Base-by-base conservation (phyloP, 1,140 invertebrate species). In the Drosophila busckii region DNA sequence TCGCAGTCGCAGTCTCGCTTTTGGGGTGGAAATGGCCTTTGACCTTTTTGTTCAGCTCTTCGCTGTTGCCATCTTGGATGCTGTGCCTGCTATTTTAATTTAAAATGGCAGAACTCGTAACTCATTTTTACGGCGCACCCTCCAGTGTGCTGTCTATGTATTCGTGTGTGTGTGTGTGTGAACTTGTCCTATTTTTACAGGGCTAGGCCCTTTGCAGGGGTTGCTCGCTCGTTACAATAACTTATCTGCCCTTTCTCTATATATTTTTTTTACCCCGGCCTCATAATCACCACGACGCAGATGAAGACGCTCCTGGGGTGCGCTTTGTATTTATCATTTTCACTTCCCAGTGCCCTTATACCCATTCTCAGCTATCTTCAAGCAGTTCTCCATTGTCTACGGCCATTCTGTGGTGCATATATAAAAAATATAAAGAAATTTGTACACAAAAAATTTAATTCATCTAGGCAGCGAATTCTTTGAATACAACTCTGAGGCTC, bases 21-120 rank as follows among this genome's bases (percentile, higher is more conserved):
- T n/a, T n/a, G 42, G 83, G 83, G 83, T 85, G 76, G 75, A 75
- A 83, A 53, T 54, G 59, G 71, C 65, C 80, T 84, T 78, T 84
- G 71, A 84, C 80, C 80, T 73, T 78, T 63, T 83, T 66, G 48
- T 29, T 31, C 31, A 34, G 20, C 20, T 44, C 40, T 31, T 28
- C 40, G 12, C 9, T 42, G 13, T 50, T 41, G 20, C 31, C 25
- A 29, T 29, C 9, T 28, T 73, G 63, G 60, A 70, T 35, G 58
- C 61, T 63, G 56, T 62, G 44, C 46, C 71, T 65, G 73, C 56
- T 84, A 83, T 84, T 83, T 83, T 83, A 84, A 83, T 83, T 83
- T 83, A 84, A 86, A 86, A 86, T 86, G 84, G 83, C 73, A 76
- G 84, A 69, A 62, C 71, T 86, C 83, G 83, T 86, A 86, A 86